phyloP scores from a whole-genome alignment of 2,888 invertebrate genomes.

The Hanleya hanleyi region DNA sequence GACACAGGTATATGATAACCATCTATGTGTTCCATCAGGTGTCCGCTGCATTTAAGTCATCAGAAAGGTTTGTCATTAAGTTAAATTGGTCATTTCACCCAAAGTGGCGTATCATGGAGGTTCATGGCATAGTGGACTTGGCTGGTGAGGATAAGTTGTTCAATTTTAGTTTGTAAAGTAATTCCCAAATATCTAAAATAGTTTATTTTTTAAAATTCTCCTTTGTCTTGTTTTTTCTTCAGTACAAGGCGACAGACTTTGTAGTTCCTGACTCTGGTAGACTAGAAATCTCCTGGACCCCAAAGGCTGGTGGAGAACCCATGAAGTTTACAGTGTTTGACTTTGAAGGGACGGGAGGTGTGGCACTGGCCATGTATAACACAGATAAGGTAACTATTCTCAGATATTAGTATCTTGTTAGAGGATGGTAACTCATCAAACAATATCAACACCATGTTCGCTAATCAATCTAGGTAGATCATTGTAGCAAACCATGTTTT shows the following conservation, averaged over 20 bases:
- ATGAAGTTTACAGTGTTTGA: conserved; percentile 87
- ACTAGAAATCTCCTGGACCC: conserved; percentile 88
- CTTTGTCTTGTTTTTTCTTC: too few relatives aligned
- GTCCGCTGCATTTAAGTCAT: too few relatives aligned
- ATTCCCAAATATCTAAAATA: too few relatives aligned
- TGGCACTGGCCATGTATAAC: conserved; percentile 95
- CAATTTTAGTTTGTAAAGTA: too few relatives aligned
- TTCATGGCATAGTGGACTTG: not conserved
- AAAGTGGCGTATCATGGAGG: not conserved
- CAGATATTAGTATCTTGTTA: too few relatives aligned
- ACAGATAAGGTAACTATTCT: conserved; percentile 85
- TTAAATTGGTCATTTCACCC: not conserved
- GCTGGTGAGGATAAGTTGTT: not conserved
- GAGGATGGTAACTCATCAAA: too few relatives aligned
- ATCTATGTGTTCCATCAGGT: too few relatives aligned
- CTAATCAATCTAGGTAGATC: too few relatives aligned
- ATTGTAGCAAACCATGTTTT: too few relatives aligned
- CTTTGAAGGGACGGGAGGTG: conserved; percentile 84
- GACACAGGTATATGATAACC: too few relatives aligned
- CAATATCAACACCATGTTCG: too few relatives aligned
- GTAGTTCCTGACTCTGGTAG: conserved; percentile 93
- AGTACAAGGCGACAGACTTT: conserved; percentile 89
- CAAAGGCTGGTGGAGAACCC: conserved; percentile 76
- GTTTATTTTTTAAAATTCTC: too few relatives aligned
- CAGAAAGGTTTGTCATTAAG: not conserved